A percentile compares a stretch with the other conserved stretches of the same genome.
These are phyloP conservation scores for Ia io DNA, from an alignment of 2,113 vertebrate genomes.

Conservation along the genomic window DNA sequence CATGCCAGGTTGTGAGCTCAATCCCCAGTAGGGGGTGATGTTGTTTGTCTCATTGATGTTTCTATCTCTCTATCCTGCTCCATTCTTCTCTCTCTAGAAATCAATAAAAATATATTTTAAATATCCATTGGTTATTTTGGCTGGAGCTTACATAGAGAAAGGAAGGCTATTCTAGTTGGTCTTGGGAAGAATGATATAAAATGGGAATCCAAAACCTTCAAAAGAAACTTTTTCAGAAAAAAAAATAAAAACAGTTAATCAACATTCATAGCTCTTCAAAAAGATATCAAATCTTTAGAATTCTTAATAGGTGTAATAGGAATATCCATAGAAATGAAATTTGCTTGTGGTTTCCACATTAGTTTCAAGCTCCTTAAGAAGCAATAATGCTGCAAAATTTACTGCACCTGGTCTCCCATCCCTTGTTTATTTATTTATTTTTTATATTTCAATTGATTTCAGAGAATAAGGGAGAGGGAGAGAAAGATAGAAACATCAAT, in stretches of 20 bases:
- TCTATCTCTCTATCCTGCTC: too few relatives aligned
- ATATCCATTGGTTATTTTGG: neutral
- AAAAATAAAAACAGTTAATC: neutral
- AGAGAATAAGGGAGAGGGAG: too few relatives aligned
- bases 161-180: neutral
- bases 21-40: too few relatives aligned
- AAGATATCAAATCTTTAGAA: neutral
- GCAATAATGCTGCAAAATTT: neutral
- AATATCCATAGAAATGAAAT: neutral
- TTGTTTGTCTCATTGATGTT: too few relatives aligned
- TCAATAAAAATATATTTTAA: too few relatives aligned
- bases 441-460: too few relatives aligned
- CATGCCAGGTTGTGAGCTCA: too few relatives aligned
- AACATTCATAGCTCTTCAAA: neutral
- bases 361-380: neutral
- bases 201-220: neutral
- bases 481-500: too few relatives aligned
- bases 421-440: neutral
- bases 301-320: neutral
- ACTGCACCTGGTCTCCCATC: neutral
- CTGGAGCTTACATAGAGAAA: neutral
- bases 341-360: neutral
- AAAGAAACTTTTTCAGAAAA: neutral
- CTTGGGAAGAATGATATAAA: neutral
- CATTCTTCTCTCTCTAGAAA: too few relatives aligned